Base-by-base conservation (phyloP, 2,113 vertebrate species). In the Pungitius pungitius region DNA sequence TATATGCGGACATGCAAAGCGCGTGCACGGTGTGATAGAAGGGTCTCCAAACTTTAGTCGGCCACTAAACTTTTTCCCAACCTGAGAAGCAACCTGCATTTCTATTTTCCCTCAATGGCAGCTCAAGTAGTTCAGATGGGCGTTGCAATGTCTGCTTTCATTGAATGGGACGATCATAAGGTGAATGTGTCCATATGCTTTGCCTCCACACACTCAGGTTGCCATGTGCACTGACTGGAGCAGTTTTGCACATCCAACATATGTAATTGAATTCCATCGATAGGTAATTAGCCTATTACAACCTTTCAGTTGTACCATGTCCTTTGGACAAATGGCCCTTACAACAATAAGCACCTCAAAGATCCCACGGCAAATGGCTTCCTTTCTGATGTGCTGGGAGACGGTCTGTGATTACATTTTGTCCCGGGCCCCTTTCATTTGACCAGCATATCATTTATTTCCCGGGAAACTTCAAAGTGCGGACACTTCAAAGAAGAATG, bases 361-460 rank as follows among this genome's bases (percentile, higher is more conserved):
- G 81, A 75, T 81, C 78, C 61, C 59, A 58, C 71, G 77, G 82
- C 83, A 87, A 91, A 90, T 85, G 78, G 69, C 68, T 83, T 82
- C 55, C 76, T 79, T 80, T 88, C 81, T 91, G 90, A 90, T 90
- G 81, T 82, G 76, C 78, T 66, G 10, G 61, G 80, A 90, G 77
- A 90, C 85, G 79, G 80, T 75, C 75, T 87, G 78, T 88, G 90
- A 90, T 92, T 90, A 86, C 85, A 87, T 88, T 89, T 79, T 75
- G 85, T 89, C 62, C 54, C 35, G 30, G 76, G 76, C 69, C 71
- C 71, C 86, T 91, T 92, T 89, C 87, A 87, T 92, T 91, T 88
- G 85, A 91, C 88, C 89, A 85, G 81, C 86, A 85, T 90, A 91
- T 90, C 69, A 89, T 89, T 90, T 84, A 81, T 84, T 88, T 51